Base-by-base conservation (phyloP, 2,113 vertebrate species). In the Malurus elegans region DNA sequence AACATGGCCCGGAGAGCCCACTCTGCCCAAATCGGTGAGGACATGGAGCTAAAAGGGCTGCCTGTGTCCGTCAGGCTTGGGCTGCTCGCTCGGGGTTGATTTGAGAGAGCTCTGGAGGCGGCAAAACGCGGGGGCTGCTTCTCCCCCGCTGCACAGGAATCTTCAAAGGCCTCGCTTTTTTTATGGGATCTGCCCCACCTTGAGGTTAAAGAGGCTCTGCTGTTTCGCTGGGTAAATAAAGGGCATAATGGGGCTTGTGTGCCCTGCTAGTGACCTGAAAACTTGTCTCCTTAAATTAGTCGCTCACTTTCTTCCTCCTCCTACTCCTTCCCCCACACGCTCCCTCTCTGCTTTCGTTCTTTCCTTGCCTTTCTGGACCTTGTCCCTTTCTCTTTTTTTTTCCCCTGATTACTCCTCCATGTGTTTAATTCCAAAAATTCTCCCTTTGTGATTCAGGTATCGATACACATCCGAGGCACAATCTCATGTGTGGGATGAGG, bases 1-100 rank as follows among this genome's bases (percentile, higher is more conserved):
- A 99, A 99, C 97, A 98, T 99, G 98, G 98, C 98, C 74, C 97
- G 98, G 95, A 98, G 99, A 94, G 99, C 98, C 3, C 98, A 98
- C 95, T 98, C 99, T 0, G 98, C 99, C 58, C 99, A 99, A 90
- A 99, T 99, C 2, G 99, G 99, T 99, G 96, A 73, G 98, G 83
- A 70, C 17, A 23, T 4, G 34, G 71, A 90, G 76, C 76, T 90
- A 14, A 88, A 62, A 42, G 81, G 21, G n/a, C 21, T 44, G 65
- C 78, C 90, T 70, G 53, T 31, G 4, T 40, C 21, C 83, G 64
- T 45, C 42, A 29, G 23, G 61, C 29, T 34, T 11, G 28, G 28
- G 13, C 34, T 91, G 72, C 26, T 74, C 24, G 73, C 73, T 89
- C 51, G 0, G n/a, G 56, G 24, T 79, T 31, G 14, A 47, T 21